Base-by-base conservation (phyloP, 2,113 vertebrate genomes). In the Prochilodus magdalenae region DNA sequence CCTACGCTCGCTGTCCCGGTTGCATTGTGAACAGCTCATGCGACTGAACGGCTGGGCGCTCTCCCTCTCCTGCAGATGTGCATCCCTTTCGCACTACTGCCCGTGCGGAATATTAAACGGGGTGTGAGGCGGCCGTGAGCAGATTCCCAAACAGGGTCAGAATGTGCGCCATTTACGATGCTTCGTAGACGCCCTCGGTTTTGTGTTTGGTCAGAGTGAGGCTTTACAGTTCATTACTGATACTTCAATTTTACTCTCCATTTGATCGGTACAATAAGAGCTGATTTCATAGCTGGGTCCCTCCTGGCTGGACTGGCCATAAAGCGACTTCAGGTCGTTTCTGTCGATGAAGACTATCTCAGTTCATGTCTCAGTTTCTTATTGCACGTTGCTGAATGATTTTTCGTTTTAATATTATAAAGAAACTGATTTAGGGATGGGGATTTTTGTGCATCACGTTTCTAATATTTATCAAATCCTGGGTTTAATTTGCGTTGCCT, bases 71-170 rank as follows among this genome's bases (percentile, higher is more conserved):
- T 79, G 79, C 55, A 62, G 80, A 73, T 74, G 60, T 29, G 47
- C 53, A n/a, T 79, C 51, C 62, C 59, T 80, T 51, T 72, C 40
- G 57, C 78, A 76, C 74, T 36, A 8, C 30, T 73, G 73, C 72
- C 75, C 67, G 73, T 69, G 57, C 26, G 33, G 72, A 80, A 79
- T 76, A 76, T 85, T 79, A 76, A 73, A 79, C 62, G 70, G 55
- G 69, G 44, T 55, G 33, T 63, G 62, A 44, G 76, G 53, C 51
- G 44, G 71, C 49, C 77, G 73, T 83, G 72, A 83, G 67, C 75
- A 83, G 67, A 79, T 75, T 83, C 72, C 44, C 75, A 65, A 85
- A 70, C 72, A 66, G 71, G 29, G 65, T 67, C 53, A 22, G 63
- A 49, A 75, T 65, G 70, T 85, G 81, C 55, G 14, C 65, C 29